Base-by-base conservation (phyloP, 1,140 invertebrate genomes). In the Zaprionus kolodkinae region DNA sequence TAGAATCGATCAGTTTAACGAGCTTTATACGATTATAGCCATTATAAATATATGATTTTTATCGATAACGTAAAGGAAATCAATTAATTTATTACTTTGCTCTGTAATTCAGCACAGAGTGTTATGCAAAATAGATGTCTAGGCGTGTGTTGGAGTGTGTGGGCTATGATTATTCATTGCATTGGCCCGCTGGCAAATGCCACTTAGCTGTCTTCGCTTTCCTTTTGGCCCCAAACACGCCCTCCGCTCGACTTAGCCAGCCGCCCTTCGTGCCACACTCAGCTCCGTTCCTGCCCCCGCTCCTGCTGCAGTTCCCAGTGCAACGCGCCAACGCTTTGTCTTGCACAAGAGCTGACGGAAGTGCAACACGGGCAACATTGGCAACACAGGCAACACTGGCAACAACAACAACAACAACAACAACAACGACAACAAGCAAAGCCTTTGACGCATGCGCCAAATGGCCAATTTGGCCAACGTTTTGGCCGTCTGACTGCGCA, bases 381-480 rank as follows among this genome's bases (percentile, higher is more conserved):
- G 21, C 21, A 21, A 21, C 21, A 1, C 21, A 1, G 21, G 1
- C 21, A 21, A 21, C 21, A 21, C 21, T 1, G 21, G 21, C 21
- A 40, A 36, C 27, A 54, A 61, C 48, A 78, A 71, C 40, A 65
- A 57, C 67, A 40, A 36, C 27, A 54, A 61, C 48, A 78, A 71
- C 40, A 65, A 57, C 67, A 57, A 65, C 52, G 21, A 67, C 45
- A 17, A 11, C 45, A 3, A 48, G 7, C 45, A 75, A 66, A 70
- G 59, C 50, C 81, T 66, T 73, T 71, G 76, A 79, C 83, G 82
- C 82, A 82, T 86, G 83, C 79, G 79, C 74, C 84, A 87, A 83
- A 79, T 83, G 45, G 76, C 55, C 67, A 88, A 86, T 74, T 86
- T 65, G 79, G 63, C 59, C 50, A 43, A 43, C 72, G 33, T 63